Evolutionary conservation across 2,113 vertebrate genomes (phyloP), one percentile per base, ranked within the genome.

Genomic region (Ranitomeya imitator): DNA sequence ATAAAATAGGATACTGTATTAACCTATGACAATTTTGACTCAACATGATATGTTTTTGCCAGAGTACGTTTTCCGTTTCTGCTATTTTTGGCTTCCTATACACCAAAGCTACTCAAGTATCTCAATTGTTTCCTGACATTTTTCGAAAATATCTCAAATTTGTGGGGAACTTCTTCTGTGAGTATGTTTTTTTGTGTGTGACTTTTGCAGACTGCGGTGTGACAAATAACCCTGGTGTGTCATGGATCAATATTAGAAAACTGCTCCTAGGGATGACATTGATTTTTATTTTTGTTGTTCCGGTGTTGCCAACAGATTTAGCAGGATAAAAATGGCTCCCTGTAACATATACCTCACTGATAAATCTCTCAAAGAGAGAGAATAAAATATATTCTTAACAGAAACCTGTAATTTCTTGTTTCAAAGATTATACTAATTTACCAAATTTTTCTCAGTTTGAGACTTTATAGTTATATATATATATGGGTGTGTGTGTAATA

Each of bases 211-310:
- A 79, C 51, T 67, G 77, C 15, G 21, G 86, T 23, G 73, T 87
- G 78, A 87, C 77, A 87, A 87, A 87, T 81, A 79, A 67, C 61
- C 63, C 45, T 26, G 37, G 86, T 67, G 77, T 80, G 61, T 87
- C 86, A 71, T 87, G 55, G 63, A 87, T 87, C 86, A 81, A 80
- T 80, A 80, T 54, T 23, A 87, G 51, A 69, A 80, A 87, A 87
- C 60, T 45, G 77, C 61, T 57, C 78, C 61, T 69, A 78, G 67
- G 61, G 45, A 79, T 71, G 86, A 37, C 86, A 81, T 87, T 80
- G 77, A 87, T 81, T 87, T 86, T 87, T 71, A 60, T 71, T 81
- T 80, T 57, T 81, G 51, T 87, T 87, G 60, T 80, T 79, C 63
- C 19, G n/a, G 51, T 87, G 23, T 78, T 61, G 23, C 55, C 85